Percentiles rank a stretch among this genome's conserved stretches.
Evolutionary conservation across 2,113 vertebrate genomes (phyloP).

Genomic region (Xiphias gladius): DNA sequence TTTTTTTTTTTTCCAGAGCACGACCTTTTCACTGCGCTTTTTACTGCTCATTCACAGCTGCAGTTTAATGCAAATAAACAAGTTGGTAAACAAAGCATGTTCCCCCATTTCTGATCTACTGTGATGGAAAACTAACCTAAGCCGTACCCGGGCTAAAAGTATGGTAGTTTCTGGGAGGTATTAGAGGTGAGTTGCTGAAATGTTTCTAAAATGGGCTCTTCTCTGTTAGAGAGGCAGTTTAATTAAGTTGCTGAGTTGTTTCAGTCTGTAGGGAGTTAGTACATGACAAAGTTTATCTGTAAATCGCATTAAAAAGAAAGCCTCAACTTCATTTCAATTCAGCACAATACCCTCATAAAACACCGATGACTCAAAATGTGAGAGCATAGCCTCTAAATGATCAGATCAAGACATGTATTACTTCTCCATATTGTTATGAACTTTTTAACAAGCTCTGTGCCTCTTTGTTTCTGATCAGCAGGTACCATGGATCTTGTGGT

Average conservation of each 20-base stretch:
- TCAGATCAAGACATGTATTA: background rate
- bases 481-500: constrained; percentile 81
- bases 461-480: constrained; percentile 40
- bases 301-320: too few species aligned
- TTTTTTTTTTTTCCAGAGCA: too few species aligned
- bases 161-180: background rate
- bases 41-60: background rate
- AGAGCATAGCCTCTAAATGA: background rate
- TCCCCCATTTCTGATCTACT: background rate
- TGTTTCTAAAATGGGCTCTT: constrained; percentile 18
- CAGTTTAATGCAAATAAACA: background rate
- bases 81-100: background rate
- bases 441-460: background rate
- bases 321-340: too few species aligned
- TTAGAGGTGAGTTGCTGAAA: background rate
- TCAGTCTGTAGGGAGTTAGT: background rate
- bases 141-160: background rate
- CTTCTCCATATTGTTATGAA: background rate
- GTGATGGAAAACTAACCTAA: background rate
- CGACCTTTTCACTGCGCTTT: background rate
- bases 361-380: background rate
- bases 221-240: constrained; percentile 11
- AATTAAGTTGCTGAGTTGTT: constrained; percentile 15
- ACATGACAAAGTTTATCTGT: background rate
- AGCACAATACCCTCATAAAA: background rate